A percentile compares a stretch with the other conserved stretches of the same genome.
These are phyloP conservation scores for Momotus momota DNA, from an alignment of 2,797 vertebrate species.

Conservation along the genomic window DNA sequence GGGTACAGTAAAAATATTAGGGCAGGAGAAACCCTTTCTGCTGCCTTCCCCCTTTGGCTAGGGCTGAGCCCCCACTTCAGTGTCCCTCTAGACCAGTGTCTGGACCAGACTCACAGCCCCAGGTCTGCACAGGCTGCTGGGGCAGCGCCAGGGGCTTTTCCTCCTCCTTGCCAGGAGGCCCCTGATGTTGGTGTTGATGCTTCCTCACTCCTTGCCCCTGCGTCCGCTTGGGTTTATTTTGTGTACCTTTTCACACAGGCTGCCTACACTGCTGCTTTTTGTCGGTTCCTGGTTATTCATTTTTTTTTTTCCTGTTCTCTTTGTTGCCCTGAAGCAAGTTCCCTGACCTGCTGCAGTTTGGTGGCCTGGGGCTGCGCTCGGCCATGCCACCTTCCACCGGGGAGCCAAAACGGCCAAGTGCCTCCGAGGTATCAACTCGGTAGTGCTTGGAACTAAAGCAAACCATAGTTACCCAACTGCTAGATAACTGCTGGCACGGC, in stretches of 20 bases:
- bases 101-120: neutral
- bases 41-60: neutral
- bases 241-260: neutral
- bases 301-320: neutral
- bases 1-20: neutral
- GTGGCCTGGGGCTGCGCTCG: neutral
- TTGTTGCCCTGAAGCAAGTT: neutral
- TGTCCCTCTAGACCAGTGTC: neutral
- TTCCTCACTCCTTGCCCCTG: neutral
- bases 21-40: neutral
- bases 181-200: rapidly evolving
- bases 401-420: rapidly evolving
- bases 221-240: rapidly evolving
- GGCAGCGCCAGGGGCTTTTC: neutral
- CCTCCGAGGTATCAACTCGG: neutral
- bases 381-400: neutral
- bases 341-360: neutral
- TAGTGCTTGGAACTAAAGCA: neutral
- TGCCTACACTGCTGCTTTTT: neutral
- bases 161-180: neutral
- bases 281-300: neutral
- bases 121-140: rapidly evolving
- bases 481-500: neutral
- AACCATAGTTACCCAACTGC: neutral
- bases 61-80: neutral